phyloP scores from a whole-genome alignment of 2,888 invertebrate genomes.

The Agrochola lota region DNA sequence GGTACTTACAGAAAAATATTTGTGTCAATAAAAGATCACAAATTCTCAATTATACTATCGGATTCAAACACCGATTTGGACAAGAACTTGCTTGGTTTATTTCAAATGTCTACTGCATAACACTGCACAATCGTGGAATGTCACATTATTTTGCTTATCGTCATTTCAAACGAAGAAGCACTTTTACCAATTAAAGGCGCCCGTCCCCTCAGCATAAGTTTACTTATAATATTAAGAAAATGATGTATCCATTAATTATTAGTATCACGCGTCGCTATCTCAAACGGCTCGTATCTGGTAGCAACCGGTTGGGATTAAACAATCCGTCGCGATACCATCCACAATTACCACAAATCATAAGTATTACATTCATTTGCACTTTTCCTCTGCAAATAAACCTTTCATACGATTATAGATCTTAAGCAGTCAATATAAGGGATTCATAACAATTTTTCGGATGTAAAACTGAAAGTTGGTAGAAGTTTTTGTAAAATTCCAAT shows the following conservation, averaged over 20 bases:
- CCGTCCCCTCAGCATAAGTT: neutral
- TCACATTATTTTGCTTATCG: neutral
- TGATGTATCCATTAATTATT: neutral
- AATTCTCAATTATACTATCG: neutral
- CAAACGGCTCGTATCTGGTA: conserved; percentile 11
- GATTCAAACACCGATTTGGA: neutral
- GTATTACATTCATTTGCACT: neutral
- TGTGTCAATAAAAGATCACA: neutral
- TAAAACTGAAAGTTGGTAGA: neutral
- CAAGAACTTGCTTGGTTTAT: neutral
- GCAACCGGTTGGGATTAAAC: conserved; percentile 40
- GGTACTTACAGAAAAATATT: neutral
- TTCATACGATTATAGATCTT: conserved; percentile 14
- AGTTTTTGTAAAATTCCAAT: conserved; percentile 24
- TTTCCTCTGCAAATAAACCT: neutral
- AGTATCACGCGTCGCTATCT: conserved; percentile 31
- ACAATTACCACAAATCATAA: conserved; percentile 35
- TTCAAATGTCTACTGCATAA: neutral
- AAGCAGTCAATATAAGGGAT: neutral
- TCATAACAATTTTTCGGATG: neutral
- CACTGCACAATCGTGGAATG: neutral
- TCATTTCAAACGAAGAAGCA: neutral
- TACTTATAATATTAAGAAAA: neutral
- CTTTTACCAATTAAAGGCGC: neutral
- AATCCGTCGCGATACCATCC: conserved; percentile 27